phyloP scores from a whole-genome alignment of 2,797 vertebrate genomes.

The Antennarius maculatus region DNA sequence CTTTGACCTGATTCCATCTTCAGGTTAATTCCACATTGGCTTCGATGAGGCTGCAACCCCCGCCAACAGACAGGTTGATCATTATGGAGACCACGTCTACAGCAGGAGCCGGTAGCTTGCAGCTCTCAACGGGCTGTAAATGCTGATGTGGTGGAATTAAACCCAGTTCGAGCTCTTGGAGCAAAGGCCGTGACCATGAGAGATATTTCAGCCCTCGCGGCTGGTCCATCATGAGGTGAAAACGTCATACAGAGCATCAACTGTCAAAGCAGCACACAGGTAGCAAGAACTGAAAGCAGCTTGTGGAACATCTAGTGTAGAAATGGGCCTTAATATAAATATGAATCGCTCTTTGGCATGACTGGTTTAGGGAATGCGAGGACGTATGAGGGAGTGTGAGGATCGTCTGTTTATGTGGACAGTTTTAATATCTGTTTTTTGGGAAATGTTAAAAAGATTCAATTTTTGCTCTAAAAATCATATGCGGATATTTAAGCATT shows the following conservation, averaged over 20 bases:
- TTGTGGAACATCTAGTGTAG: slow-evolving; percentile 26
- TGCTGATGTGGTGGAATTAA: slow-evolving; percentile 59
- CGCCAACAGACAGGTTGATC: slow-evolving; percentile 47
- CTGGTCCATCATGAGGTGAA: slow-evolving; percentile 20
- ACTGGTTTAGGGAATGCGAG: neutral
- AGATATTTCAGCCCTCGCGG: slow-evolving; percentile 29
- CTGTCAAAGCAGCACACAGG: slow-evolving; percentile 34
- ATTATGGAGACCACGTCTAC: slow-evolving; percentile 59
- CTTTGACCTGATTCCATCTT: slow-evolving; percentile 32
- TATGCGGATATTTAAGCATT: slow-evolving; percentile 1
- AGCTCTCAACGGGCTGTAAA: slow-evolving; percentile 27
- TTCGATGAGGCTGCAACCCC: slow-evolving; percentile 61
- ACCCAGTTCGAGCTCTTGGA: slow-evolving; percentile 46
- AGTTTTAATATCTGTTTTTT: neutral
- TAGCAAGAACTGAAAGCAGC: slow-evolving; percentile 9
- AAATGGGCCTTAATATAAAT: slow-evolving; percentile 23
- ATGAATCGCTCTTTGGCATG: neutral
- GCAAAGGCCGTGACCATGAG: slow-evolving; percentile 52
- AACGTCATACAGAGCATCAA: slow-evolving; percentile 22
- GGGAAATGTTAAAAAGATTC: too few species aligned
- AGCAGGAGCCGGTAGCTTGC: slow-evolving; percentile 41
- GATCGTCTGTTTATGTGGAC: slow-evolving; percentile 5
- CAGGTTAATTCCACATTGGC: slow-evolving; percentile 40
- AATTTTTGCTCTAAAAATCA: too few species aligned
- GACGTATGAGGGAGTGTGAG: neutral